Evolutionary conservation across 2,888 invertebrate genomes (phyloP).

Genomic region (Desoria tigrina): DNA sequence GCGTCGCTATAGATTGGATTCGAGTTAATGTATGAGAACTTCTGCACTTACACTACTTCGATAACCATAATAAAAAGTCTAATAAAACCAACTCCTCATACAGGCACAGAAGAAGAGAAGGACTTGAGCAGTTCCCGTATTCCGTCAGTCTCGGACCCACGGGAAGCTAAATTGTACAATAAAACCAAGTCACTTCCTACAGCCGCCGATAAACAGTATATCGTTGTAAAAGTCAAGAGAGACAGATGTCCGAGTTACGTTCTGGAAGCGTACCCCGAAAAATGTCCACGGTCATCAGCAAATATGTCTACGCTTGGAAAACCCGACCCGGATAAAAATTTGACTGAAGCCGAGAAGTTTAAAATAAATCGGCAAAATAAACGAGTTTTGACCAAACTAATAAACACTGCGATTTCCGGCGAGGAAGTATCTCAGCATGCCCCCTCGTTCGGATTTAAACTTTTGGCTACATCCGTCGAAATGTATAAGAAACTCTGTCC

Average conservation of each 20-base stretch:
- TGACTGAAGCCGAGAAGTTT: background rate
- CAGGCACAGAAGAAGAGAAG: no score
- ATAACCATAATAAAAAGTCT: no score
- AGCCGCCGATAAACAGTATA: background rate
- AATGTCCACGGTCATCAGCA: background rate
- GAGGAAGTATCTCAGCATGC: constrained; percentile 6
- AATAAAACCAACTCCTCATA: no score
- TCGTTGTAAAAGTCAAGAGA: background rate
- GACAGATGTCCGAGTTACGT: background rate
- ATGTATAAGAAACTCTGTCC: constrained; percentile 28
- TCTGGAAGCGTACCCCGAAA: background rate
- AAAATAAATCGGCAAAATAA: constrained; percentile 22
- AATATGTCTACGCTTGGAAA: background rate
- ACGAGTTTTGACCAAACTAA: constrained; percentile 1
- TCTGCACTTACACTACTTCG: no score
- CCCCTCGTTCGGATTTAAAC: constrained; percentile 24
- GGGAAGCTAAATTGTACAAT: background rate
- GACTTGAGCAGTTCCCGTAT: no score
- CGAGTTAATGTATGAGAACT: no score
- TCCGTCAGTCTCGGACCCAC: no score
- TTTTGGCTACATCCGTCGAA: background rate
- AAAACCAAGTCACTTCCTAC: background rate
- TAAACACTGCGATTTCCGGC: constrained; percentile 10
- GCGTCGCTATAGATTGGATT: no score
- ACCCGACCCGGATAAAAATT: background rate